These are phyloP conservation scores for Neoniphon sammara DNA, from an alignment of 2,797 vertebrate species.

Conservation along the genomic window DNA sequence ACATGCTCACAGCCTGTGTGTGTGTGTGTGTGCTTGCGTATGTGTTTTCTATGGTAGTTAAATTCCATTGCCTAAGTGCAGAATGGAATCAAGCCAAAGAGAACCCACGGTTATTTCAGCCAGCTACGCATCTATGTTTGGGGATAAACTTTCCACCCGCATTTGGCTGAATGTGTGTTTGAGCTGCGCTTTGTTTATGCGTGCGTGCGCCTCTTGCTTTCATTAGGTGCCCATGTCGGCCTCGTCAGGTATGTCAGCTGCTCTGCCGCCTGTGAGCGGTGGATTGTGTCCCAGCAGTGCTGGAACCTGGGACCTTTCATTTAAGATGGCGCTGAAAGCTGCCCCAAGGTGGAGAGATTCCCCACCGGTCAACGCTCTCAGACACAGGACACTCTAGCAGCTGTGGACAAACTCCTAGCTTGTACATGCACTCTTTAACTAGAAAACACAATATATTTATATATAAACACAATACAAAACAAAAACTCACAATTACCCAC, in stretches of 20 bases:
- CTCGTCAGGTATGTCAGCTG: slow-evolving; percentile 80
- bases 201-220: slow-evolving; percentile 55
- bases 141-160: slow-evolving; percentile 78
- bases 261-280: slow-evolving; percentile 59
- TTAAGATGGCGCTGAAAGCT: slow-evolving; percentile 79
- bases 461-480: slow-evolving; percentile 18
- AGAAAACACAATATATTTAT: slow-evolving; percentile 25
- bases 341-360: slow-evolving; percentile 75
- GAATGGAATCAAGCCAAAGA: slow-evolving; percentile 61
- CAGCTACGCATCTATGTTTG: slow-evolving; percentile 74
- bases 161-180: slow-evolving; percentile 49
- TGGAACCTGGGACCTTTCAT: slow-evolving; percentile 73
- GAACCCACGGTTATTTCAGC: slow-evolving; percentile 64
- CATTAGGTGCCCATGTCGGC: slow-evolving; percentile 65
- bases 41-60: slow-evolving; percentile 63
- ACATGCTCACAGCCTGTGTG: slow-evolving; percentile 53
- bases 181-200: slow-evolving; percentile 62
- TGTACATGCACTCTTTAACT: slow-evolving; percentile 20
- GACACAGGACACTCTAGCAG: slow-evolving; percentile 63
- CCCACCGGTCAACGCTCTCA: slow-evolving; percentile 70
- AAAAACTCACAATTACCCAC: slow-evolving; percentile 4
- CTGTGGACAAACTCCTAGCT: slow-evolving; percentile 56
- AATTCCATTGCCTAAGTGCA: slow-evolving; percentile 62
- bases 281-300: slow-evolving; percentile 41
- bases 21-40: slow-evolving; percentile 30